A percentile compares a stretch with the other conserved stretches of the same genome.
Evolutionary conservation across 1,140 invertebrate genomes (phyloP).

Genomic region (Penaeus indicus): DNA sequence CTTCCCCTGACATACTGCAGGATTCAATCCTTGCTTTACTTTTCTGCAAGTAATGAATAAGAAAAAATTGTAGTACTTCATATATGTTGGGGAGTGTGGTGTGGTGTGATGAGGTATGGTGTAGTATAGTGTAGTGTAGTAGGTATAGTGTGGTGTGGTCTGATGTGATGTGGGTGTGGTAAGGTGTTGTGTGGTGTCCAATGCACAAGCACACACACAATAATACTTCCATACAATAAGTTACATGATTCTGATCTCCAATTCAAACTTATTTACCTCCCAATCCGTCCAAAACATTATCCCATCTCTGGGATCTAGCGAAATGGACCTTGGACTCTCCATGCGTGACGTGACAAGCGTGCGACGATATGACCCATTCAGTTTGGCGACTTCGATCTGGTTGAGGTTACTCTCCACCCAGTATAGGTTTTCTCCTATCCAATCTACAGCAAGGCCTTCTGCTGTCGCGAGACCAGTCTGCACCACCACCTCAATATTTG

Average conservation of each 20-base stretch:
- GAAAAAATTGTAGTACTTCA: no score
- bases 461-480: constrained; percentile 86
- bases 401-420: constrained; percentile 88
- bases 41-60: constrained; percentile 44
- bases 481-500: constrained; percentile 85
- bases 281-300: constrained; percentile 80
- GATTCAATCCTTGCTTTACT: constrained; percentile 70
- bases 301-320: constrained; percentile 84
- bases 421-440: constrained; percentile 86
- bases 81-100: no score
- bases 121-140: no score
- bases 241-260: background rate
- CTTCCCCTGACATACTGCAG: constrained; percentile 74
- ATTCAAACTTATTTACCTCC: constrained; percentile 67
- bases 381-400: constrained; percentile 89
- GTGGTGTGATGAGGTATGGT: no score
- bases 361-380: constrained; percentile 83
- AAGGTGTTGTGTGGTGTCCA: no score
- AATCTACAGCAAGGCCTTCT: constrained; percentile 89
- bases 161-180: no score
- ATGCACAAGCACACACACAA: background rate
- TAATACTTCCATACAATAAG: background rate
- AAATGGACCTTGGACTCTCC: constrained; percentile 88
- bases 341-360: constrained; percentile 88
- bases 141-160: no score